Evolutionary conservation across 2,113 vertebrate species (phyloP).

Genomic region (Oreochromis niloticus): DNA sequence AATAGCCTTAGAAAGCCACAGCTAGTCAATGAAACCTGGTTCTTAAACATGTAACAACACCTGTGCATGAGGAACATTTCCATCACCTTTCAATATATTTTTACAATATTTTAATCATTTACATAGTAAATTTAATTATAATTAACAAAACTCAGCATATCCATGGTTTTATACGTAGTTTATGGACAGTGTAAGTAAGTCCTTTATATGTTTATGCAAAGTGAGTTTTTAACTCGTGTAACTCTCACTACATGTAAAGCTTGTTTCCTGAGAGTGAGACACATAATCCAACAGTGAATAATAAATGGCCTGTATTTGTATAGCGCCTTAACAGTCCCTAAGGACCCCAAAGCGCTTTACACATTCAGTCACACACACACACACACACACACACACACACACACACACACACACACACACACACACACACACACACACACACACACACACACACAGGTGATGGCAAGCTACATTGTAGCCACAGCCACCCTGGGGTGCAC

Average conservation of each 20-base stretch:
- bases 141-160: neutral
- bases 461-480: too few species aligned
- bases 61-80: neutral
- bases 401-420: too few species aligned
- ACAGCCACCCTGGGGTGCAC: too few species aligned
- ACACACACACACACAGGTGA: too few species aligned
- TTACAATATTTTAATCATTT: neutral
- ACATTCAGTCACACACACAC: too few species aligned
- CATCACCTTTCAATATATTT: neutral
- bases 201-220: neutral
- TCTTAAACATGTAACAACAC: neutral
- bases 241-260: neutral
- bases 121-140: neutral
- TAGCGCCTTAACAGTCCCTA: too few species aligned
- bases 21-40: neutral
- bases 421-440: too few species aligned
- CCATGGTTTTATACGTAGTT: accelerated
- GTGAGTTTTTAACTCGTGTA: accelerated
- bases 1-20: neutral
- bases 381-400: too few species aligned
- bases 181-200: accelerated
- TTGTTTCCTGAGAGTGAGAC: neutral
- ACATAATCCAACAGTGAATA: neutral
- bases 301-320: too few species aligned
- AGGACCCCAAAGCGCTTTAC: too few species aligned